Conservation (phyloP, 2,888 invertebrate genomes). For the Thalpophila matura region DNA sequence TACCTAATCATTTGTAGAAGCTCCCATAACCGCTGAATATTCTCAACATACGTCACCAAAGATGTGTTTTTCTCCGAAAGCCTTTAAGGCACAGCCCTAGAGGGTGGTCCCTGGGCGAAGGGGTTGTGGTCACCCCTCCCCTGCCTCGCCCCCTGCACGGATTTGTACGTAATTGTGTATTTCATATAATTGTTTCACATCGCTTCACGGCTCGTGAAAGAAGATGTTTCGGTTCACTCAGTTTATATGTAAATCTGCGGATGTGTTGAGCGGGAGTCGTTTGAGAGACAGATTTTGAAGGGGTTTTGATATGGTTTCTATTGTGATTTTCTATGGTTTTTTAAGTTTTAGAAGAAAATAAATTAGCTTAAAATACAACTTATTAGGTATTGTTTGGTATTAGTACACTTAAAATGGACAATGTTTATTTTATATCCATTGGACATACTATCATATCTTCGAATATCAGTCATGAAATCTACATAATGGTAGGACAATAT, state of each 20-base stretch:
- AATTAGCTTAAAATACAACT: too few species aligned
- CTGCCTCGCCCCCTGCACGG: constrained; percentile 64
- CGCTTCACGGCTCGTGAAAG: constrained; percentile 62
- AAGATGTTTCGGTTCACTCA: constrained; percentile 35
- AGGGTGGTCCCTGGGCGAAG: constrained; percentile 57
- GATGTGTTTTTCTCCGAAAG: constrained; percentile 15
- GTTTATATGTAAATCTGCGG: constrained; percentile 35
- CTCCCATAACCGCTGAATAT: background rate
- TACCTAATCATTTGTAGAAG: background rate
- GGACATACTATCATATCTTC: too few species aligned
- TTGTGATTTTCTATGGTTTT: background rate
- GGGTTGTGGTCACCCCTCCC: constrained; percentile 61
- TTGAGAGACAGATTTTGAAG: background rate
- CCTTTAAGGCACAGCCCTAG: constrained; percentile 52
- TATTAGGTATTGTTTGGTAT: too few species aligned
- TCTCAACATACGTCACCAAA: constrained; percentile 7
- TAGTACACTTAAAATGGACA: too few species aligned
- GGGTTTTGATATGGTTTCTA: background rate
- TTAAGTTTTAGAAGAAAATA: background rate
- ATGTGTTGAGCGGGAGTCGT: constrained; percentile 4
- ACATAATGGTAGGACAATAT: too few species aligned
- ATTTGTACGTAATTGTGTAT: constrained; percentile 67
- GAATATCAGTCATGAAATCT: too few species aligned
- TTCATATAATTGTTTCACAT: constrained; percentile 73
- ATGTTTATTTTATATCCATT: too few species aligned